phyloP scores from a whole-genome alignment of 2,113 vertebrate species.

The Cygnus buccinator region DNA sequence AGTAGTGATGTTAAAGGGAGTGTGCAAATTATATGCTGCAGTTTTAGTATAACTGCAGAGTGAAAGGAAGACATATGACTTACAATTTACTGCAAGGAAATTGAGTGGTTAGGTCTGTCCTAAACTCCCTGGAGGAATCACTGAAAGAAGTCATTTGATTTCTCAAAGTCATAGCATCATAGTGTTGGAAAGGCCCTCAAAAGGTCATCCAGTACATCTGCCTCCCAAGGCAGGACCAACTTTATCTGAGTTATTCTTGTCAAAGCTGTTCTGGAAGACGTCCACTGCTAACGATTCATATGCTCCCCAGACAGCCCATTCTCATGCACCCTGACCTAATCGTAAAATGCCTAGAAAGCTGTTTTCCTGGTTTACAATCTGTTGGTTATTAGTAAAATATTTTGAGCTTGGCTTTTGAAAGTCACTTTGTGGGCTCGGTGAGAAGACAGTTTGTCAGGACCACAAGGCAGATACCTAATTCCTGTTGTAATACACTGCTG shows the following conservation, averaged over 20 bases:
- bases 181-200: neutral
- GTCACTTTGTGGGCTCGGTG: neutral
- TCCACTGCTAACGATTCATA: neutral
- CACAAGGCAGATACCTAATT: neutral
- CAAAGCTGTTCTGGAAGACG: neutral
- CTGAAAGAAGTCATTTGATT: neutral
- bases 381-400: neutral
- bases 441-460: neutral
- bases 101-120: neutral
- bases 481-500: neutral
- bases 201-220: neutral
- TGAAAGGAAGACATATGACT: constrained; percentile 39
- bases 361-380: neutral
- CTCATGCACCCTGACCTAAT: neutral
- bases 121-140: neutral
- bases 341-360: neutral
- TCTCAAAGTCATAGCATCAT: neutral
- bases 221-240: neutral
- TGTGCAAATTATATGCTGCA: neutral
- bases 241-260: neutral
- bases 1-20: neutral
- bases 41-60: neutral
- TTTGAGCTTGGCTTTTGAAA: neutral
- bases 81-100: constrained; percentile 35
- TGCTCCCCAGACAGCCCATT: neutral